phyloP scores from a whole-genome alignment of 2,888 invertebrate genomes.

The Cyclophora albipunctata region DNA sequence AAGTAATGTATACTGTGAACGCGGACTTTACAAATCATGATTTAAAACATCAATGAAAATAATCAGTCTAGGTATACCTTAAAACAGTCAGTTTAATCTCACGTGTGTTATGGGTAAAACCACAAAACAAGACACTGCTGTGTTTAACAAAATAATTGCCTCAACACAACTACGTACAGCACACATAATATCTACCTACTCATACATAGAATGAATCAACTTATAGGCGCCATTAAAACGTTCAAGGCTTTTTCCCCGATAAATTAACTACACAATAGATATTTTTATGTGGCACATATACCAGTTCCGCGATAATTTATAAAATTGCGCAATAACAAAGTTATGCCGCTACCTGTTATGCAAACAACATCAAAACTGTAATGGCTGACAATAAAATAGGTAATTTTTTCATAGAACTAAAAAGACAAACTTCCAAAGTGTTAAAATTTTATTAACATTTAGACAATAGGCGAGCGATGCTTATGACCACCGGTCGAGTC shows the following conservation, averaged over 20 bases:
- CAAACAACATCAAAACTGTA: constrained; percentile 20
- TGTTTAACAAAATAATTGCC: too few relatives aligned
- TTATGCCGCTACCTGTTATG: constrained; percentile 28
- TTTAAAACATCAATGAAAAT: too few relatives aligned
- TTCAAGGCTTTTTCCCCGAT: constrained; percentile 8
- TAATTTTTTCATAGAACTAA: constrained; percentile 35
- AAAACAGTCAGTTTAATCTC: too few relatives aligned
- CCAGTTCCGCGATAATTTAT: constrained; percentile 13
- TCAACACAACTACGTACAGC: too few relatives aligned
- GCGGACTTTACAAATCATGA: too few relatives aligned
- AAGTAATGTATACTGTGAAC: too few relatives aligned
- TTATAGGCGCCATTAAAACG: constrained; percentile 7
- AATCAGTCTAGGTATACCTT: too few relatives aligned
- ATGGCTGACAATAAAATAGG: constrained; percentile 25
- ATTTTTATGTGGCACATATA: constrained; percentile 12
- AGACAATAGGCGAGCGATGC: constrained; percentile 54
- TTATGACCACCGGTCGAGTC: constrained; percentile 44
- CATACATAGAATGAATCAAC: constrained; percentile 1
- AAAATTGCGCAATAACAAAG: constrained; percentile 19
- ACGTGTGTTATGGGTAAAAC: too few relatives aligned
- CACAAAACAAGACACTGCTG: too few relatives aligned
- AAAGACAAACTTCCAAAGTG: constrained; percentile 52
- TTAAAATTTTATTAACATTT: constrained; percentile 60
- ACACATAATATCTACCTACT: not conserved
- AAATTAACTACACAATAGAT: constrained; percentile 12